Evolutionary conservation across 2,113 vertebrate species (phyloP).

Genomic region (Uropsilus gracilis): DNA sequence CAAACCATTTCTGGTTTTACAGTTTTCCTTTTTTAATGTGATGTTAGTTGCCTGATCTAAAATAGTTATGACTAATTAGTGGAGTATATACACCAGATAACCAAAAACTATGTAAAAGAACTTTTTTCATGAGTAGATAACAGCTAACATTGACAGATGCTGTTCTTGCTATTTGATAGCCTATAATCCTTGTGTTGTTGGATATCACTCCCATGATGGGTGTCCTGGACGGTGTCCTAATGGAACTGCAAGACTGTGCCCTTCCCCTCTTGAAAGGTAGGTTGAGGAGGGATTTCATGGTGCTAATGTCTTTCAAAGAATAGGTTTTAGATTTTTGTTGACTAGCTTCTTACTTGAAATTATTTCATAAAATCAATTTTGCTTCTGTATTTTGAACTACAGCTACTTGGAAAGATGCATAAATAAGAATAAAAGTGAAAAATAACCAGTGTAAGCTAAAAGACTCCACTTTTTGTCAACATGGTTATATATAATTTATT

Average conservation of each 20-base stretch:
- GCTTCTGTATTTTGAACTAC: slow-evolving; percentile 38
- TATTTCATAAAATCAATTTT: slow-evolving; percentile 29
- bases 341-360: slow-evolving; percentile 7
- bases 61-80: background rate
- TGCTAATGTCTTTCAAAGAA: slow-evolving; percentile 10
- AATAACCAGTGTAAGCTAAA: background rate
- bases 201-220: slow-evolving; percentile 98
- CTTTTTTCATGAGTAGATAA: background rate
- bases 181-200: slow-evolving; percentile 91
- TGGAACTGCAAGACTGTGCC: slow-evolving; percentile 98
- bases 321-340: background rate
- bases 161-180: slow-evolving; percentile 84
- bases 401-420: background rate
- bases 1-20: background rate
- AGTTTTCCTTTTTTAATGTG: background rate
- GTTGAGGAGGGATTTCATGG: background rate
- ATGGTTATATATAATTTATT: background rate
- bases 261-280: slow-evolving; percentile 94
- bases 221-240: slow-evolving; percentile 95
- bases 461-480: background rate
- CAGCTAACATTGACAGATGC: background rate
- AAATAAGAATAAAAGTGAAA: slow-evolving; percentile 19
- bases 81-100: background rate
- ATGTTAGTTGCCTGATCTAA: background rate
- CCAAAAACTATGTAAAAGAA: background rate